Percentiles rank a stretch among this genome's conserved stretches.
Evolutionary conservation across 2,888 invertebrate species (phyloP).

Genomic region (Chaitophorus viminalis): DNA sequence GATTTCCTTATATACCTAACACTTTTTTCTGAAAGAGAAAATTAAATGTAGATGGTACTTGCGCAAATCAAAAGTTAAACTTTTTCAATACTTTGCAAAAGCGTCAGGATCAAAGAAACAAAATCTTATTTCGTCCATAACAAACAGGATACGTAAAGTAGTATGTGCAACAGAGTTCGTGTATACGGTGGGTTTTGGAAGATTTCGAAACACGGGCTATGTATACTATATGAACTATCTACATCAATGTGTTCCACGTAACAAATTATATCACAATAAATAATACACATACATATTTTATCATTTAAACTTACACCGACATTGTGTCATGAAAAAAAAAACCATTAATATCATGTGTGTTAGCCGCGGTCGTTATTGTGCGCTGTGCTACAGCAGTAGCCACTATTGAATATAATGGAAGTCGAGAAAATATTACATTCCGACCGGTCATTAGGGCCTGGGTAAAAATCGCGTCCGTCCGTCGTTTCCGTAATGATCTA

Average conservation of each 20-base stretch:
- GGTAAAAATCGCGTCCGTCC: constrained; percentile 38
- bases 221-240: neutral
- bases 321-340: neutral
- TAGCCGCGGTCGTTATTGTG: constrained; percentile 1
- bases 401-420: constrained; percentile 14
- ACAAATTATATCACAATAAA: constrained; percentile 22
- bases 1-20: no score
- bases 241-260: neutral
- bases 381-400: neutral
- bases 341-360: constrained; percentile 39
- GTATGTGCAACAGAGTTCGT: no score
- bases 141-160: neutral
- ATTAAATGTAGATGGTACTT: no score
- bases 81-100: no score
- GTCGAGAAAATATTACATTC: constrained; percentile 48
- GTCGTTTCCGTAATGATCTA: constrained; percentile 43
- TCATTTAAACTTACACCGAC: constrained; percentile 2
- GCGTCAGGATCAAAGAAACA: neutral
- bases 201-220: no score
- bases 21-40: no score
- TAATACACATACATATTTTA: neutral
- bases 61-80: no score
- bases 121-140: neutral
- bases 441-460: constrained; percentile 35
- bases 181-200: neutral